These are phyloP conservation scores for Octodon degus DNA, from an alignment of 2,113 vertebrate genomes.

Conservation along the genomic window DNA sequence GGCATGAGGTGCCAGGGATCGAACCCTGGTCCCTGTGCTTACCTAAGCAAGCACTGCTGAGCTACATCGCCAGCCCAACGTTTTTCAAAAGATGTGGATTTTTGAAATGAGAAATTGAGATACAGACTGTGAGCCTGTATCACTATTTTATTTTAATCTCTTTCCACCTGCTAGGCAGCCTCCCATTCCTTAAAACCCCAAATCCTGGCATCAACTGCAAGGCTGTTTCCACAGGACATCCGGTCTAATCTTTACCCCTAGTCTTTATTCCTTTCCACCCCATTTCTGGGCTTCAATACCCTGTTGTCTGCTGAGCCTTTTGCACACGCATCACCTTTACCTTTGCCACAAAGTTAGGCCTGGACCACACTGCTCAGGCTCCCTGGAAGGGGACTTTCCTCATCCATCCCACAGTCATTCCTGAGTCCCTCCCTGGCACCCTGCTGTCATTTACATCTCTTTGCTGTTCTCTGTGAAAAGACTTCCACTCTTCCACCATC, in stretches of 20 bases:
- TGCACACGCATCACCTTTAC: not conserved
- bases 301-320: not conserved
- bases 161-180: not conserved
- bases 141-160: not conserved
- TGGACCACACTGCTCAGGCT: not conserved
- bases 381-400: not conserved
- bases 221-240: not conserved
- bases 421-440: not conserved
- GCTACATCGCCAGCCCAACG: not conserved
- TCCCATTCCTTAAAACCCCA: not conserved
- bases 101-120: not conserved
- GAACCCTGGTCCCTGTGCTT: too few relatives aligned
- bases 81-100: not conserved
- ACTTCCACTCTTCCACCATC: not conserved
- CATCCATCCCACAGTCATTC: not conserved
- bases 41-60: not conserved
- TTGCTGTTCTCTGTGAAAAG: not conserved
- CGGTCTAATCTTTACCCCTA: not conserved
- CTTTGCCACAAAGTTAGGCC: not conserved
- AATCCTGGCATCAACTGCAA: not conserved
- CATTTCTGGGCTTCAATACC: too few relatives aligned
- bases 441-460: not conserved
- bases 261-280: not conserved
- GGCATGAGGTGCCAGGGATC: too few relatives aligned
- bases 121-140: not conserved